phyloP scores from a whole-genome alignment of 1,140 invertebrate species.

The Radopholus similis region DNA sequence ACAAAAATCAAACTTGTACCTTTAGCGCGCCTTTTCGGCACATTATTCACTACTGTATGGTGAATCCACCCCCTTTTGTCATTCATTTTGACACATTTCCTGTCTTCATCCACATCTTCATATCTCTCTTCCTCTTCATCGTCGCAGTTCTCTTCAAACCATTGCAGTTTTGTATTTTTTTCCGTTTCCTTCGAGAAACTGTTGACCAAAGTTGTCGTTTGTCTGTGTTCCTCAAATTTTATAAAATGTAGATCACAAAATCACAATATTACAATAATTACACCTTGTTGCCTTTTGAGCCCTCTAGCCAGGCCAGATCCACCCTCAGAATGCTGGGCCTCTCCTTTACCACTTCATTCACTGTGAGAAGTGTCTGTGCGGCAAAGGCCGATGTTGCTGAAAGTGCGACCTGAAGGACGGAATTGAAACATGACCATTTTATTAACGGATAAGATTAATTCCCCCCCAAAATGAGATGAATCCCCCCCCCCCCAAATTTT shows the following conservation, averaged over 20 bases:
- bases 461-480: too few species aligned
- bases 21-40: too few species aligned
- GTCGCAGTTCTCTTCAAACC: slow-evolving; percentile 44
- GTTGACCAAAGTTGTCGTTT: too few species aligned
- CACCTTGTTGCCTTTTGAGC: too few species aligned
- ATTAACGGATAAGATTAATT: background rate
- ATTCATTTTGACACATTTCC: background rate
- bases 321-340: slow-evolving; percentile 34
- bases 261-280: background rate
- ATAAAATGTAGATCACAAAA: background rate
- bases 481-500: too few species aligned
- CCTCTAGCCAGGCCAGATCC: background rate
- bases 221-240: slow-evolving; percentile 1
- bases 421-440: slow-evolving; percentile 58
- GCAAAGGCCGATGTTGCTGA: slow-evolving; percentile 67
- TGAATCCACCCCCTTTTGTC: background rate
- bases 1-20: too few species aligned
- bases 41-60: too few species aligned
- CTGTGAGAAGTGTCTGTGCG: slow-evolving; percentile 68
- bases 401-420: slow-evolving; percentile 60
- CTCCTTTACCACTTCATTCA: slow-evolving; percentile 68
- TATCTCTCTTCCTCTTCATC: slow-evolving; percentile 35
- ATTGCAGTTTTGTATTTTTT: slow-evolving; percentile 58
- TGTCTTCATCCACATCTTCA: slow-evolving; percentile 15
- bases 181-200: slow-evolving; percentile 44